These are phyloP conservation scores for Metaphire vulgaris DNA, from an alignment of 1,140 invertebrate species.

Conservation along the genomic window DNA sequence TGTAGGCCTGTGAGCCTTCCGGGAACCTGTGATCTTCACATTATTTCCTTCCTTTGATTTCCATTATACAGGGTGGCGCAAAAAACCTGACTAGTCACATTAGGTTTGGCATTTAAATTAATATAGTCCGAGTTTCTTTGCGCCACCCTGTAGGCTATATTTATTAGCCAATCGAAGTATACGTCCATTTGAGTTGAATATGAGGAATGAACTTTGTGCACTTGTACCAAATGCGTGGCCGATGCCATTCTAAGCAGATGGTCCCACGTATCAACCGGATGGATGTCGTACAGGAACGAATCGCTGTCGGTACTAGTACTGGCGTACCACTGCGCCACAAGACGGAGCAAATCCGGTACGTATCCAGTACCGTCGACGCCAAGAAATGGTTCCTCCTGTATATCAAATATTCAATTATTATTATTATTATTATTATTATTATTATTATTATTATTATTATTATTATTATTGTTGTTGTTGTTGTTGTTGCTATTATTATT, in stretches of 20 bases:
- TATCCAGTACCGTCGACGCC: background rate
- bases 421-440: background rate
- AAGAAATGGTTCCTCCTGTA: background rate
- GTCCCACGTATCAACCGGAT: background rate
- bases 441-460: background rate
- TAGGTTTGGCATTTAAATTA: too few relatives aligned
- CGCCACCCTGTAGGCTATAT: too few relatives aligned
- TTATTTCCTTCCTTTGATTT: too few relatives aligned
- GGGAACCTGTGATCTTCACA: too few relatives aligned
- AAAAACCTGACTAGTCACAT: too few relatives aligned
- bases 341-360: background rate
- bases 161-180: too few relatives aligned
- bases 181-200: too few relatives aligned
- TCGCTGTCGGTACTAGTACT: background rate
- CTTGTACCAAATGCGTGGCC: background rate
- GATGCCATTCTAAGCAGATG: background rate
- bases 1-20: too few relatives aligned
- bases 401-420: background rate
- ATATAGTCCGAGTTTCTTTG: too few relatives aligned
- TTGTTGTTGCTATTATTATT: background rate
- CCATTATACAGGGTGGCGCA: too few relatives aligned
- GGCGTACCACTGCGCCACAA: background rate
- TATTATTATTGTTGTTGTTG: background rate
- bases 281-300: background rate
- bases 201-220: too few relatives aligned